Percentiles rank a stretch among this genome's conserved stretches.
phyloP scores from a whole-genome alignment of 2,888 invertebrate genomes.

The Rhamnusium bicolor region DNA sequence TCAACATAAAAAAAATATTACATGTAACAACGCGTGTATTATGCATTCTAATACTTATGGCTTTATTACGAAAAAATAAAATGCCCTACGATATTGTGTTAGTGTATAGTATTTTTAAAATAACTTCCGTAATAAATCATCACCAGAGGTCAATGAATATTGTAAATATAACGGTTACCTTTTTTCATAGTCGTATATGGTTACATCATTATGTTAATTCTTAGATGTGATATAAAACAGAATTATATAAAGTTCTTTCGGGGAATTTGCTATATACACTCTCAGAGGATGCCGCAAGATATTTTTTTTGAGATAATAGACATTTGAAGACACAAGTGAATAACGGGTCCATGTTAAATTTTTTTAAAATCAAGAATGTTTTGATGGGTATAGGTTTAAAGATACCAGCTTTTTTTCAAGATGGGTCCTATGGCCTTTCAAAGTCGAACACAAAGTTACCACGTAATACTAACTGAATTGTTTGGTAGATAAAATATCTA shows the following conservation, averaged over 20 bases:
- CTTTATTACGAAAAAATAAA: neutral
- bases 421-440: too few relatives aligned
- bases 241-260: neutral
- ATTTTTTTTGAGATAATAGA: too few relatives aligned
- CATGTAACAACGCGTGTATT: neutral
- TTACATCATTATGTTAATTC: conserved; percentile 4
- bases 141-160: conserved; percentile 26
- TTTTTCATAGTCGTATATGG: neutral
- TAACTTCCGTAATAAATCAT: neutral
- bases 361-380: too few relatives aligned
- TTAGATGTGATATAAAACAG: neutral
- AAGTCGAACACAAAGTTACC: too few relatives aligned
- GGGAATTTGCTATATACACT: neutral
- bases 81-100: neutral
- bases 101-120: neutral
- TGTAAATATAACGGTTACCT: conserved; percentile 30
- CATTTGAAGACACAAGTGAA: too few relatives aligned
- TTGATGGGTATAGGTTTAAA: too few relatives aligned
- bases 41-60: neutral
- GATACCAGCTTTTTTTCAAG: too few relatives aligned
- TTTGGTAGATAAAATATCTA: too few relatives aligned
- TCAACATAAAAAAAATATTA: neutral
- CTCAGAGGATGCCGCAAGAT: neutral
- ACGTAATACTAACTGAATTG: too few relatives aligned
- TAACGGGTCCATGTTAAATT: too few relatives aligned